Evolutionary conservation across 2,888 invertebrate genomes (phyloP), one percentile per base, ranked within the genome.

Genomic region (Conus canariensis): DNA sequence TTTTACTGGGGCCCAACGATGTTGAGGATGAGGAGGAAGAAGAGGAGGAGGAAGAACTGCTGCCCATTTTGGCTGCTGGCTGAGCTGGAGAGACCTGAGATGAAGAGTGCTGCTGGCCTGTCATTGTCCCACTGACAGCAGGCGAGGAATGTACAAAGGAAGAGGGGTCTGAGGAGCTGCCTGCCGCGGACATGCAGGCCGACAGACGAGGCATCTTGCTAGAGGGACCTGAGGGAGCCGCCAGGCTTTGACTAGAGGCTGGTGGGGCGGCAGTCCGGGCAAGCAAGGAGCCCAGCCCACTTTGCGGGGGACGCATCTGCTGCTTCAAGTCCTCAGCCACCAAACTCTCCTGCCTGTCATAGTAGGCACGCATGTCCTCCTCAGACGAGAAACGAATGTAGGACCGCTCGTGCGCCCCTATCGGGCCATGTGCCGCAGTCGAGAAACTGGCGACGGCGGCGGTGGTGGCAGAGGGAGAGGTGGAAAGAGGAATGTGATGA

Each of bases 101-200:
- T 59, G 91, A 91, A 67, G 89, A 89, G 85, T 85, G 85, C 88
- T 83, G 59, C 60, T 83, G 59, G 25, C 19, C 88, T 56, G 88
- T n/a, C 58, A 58, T 22, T 83, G 83, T 45, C 56, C 25, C 25
- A 60, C 58, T 67, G 56, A 56, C 88, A 64, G 83, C 22, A 56
- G 87, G 58, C 58, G 91, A 91, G 92, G 92, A 92, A 92, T 92
- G 92, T 92, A 91, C 74, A 64, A 91, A 92, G 88, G 92, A 90
- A 82, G 92, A 88, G 89, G 91, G 89, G 87, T 83, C 86, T 0
- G 86, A n/a, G 14, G 60, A 19, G 60, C 25, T 25, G n/a, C n/a
- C 85, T 0, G 85, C 14, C 10, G 85, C 8, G 60, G 59, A n/a
- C 10, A 60, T n/a, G 59, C 59, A 58, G 30, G 67, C 82, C 45